A percentile compares a stretch with the other conserved stretches of the same genome.
These are phyloP conservation scores for Halcyon badia DNA, from an alignment of 2,797 vertebrate genomes.

Conservation along the genomic window DNA sequence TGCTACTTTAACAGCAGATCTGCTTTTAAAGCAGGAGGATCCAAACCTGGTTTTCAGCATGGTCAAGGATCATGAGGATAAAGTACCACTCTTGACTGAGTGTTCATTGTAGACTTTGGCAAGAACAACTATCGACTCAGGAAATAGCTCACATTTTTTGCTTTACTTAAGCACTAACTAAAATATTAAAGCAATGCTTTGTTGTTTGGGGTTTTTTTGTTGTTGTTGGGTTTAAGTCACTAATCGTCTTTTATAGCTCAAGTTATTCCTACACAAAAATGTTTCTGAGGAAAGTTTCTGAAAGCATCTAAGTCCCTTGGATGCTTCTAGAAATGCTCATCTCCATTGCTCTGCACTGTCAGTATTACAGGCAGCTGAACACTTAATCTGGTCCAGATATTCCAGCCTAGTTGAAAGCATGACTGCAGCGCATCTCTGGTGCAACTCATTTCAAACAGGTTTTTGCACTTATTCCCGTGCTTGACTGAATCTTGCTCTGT, in stretches of 20 bases:
- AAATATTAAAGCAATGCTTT: conserved; percentile 21
- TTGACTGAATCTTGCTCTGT: background rate
- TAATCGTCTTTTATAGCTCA: background rate
- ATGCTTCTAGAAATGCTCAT: background rate
- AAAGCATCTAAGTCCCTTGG: background rate
- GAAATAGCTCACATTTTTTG: conserved; percentile 49
- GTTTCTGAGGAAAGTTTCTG: background rate
- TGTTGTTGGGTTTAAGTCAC: background rate
- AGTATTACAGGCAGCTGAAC: background rate
- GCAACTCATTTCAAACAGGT: background rate
- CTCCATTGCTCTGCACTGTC: background rate
- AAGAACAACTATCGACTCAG: background rate
- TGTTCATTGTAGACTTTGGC: conserved; percentile 13
- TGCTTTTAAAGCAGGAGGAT: background rate
- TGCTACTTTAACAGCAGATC: background rate
- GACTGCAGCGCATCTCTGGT: background rate
- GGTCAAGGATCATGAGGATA: background rate
- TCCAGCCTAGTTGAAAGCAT: background rate
- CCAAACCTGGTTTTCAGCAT: background rate
- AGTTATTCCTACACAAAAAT: background rate
- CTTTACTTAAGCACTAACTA: background rate
- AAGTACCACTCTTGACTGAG: background rate
- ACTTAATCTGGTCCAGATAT: background rate
- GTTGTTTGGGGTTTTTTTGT: background rate
- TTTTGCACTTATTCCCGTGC: background rate